phyloP scores from a whole-genome alignment of 2,888 invertebrate genomes.

The Drosophila formosana region DNA sequence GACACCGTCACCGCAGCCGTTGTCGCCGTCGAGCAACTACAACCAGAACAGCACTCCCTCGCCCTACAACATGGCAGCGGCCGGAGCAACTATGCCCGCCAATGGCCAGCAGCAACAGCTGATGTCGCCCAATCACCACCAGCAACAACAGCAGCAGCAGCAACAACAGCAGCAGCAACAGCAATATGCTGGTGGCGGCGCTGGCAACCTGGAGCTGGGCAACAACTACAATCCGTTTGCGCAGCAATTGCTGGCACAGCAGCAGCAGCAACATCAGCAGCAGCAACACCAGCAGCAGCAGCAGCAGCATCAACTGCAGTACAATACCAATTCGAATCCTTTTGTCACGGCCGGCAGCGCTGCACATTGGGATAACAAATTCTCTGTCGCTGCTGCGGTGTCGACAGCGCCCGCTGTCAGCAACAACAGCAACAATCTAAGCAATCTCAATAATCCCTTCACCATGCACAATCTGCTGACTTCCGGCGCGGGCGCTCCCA shows the following conservation, averaged over 20 bases:
- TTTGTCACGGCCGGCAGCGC: slow-evolving; percentile 58
- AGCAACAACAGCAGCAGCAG: slow-evolving; percentile 61
- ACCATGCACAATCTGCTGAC: slow-evolving; percentile 75
- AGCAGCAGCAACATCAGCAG: slow-evolving; percentile 63
- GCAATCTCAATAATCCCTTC: slow-evolving; percentile 79
- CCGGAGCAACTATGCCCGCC: slow-evolving; percentile 47
- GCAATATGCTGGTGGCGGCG: slow-evolving; percentile 49
- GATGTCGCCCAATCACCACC: slow-evolving; percentile 74
- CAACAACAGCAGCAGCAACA: slow-evolving; percentile 60
- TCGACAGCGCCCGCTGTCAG: slow-evolving; percentile 34
- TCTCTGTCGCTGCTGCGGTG: slow-evolving; percentile 52
- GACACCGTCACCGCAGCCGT: slow-evolving; percentile 84
- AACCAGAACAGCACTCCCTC: slow-evolving; percentile 82
- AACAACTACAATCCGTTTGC: slow-evolving; percentile 69
- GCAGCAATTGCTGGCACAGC: slow-evolving; percentile 64
- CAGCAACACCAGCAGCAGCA: slow-evolving; percentile 64
- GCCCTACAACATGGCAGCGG: slow-evolving; percentile 78
- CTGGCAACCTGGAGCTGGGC: slow-evolving; percentile 52
- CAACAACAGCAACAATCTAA: slow-evolving; percentile 68
- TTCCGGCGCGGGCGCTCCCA: slow-evolving; percentile 51
- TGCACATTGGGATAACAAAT: slow-evolving; percentile 72
- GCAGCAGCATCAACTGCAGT: slow-evolving; percentile 63
- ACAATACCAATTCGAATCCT: slow-evolving; percentile 72
- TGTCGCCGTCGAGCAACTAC: slow-evolving; percentile 83
- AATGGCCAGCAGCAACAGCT: slow-evolving; percentile 69